Conservation (phyloP, 2,888 invertebrate genomes). For the Himalopsyche tibetana region DNA sequence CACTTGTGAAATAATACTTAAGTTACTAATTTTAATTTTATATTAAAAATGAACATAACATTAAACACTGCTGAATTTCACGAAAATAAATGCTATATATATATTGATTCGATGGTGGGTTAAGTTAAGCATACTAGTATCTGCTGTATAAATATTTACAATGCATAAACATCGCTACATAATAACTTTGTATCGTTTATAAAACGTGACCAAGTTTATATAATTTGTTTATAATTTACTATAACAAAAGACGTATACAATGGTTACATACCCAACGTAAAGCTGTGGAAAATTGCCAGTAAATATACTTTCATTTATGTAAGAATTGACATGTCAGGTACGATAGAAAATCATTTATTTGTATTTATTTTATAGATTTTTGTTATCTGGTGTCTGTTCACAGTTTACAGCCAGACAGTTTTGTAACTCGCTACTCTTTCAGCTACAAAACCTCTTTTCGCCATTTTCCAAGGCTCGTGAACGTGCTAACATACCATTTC, state of each 20-base stretch:
- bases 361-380: conserved; percentile 20
- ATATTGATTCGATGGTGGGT: no score
- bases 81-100: no score
- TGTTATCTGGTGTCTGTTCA: neutral
- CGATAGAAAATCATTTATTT: neutral
- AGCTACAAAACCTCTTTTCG: conserved; percentile 12
- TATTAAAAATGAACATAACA: no score
- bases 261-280: neutral
- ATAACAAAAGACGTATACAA: neutral
- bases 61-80: no score
- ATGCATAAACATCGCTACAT: no score
- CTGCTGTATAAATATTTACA: no score
- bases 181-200: no score
- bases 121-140: no score
- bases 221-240: neutral
- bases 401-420: neutral
- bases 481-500: conserved; percentile 9
- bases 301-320: neutral
- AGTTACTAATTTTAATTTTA: no score
- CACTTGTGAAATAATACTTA: no score
- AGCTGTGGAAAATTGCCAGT: neutral
- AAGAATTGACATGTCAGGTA: conserved; percentile 21
- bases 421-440: neutral
- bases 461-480: neutral
- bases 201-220: neutral